Evolutionary conservation across 53 echinoderm and acorn worm species (phyloP), one percentile per base, ranked within the genome.

Genomic region (Astropecten irregularis): DNA sequence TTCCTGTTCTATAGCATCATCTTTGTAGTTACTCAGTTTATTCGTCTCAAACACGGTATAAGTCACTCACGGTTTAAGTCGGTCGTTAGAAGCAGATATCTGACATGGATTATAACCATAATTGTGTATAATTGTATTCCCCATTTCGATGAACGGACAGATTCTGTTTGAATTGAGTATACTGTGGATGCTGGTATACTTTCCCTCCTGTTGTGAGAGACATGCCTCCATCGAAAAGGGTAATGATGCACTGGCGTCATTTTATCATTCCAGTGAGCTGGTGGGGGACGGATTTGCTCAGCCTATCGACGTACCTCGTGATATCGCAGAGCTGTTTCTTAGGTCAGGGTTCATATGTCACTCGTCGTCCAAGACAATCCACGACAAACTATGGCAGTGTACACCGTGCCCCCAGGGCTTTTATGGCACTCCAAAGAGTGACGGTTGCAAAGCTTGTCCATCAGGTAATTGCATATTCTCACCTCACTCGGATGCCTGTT

Each of bases 341-440:
- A 1, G 30, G 1, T 37, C 54, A 14, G 73, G 73, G 7, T 53
- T 73, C 22, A 9, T 20, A 1, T 72, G 72, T 34, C 8, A 72
- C 7, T 20, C 3, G 7, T 0, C 28, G 1, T 1, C n/a, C 30
- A 0, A 7, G 2, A 11, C 35, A 19, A 18, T 8, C 6, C 6
- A 11, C 6, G 11, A 11, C 42, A 42, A 72, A 2, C 18, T 63
- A 0, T 48, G 35, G 51, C 20, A 53, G 25, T 73, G 73, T 37
- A 53, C 53, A 54, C 73, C 73, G 2, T 73, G 73, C 22, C 73
- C 21, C 13, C 73, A 73, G 73, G 73, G 73, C 7, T 53, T 22
- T 54, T 73, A 35, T 31, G 52, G 73, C 25, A 9, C 31, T 1
- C 1, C 28, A 3, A 27, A 22, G 21, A 10, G 0, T 1, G 29